phyloP scores from a whole-genome alignment of 2,797 vertebrate species.

The Acanthis flammea region DNA sequence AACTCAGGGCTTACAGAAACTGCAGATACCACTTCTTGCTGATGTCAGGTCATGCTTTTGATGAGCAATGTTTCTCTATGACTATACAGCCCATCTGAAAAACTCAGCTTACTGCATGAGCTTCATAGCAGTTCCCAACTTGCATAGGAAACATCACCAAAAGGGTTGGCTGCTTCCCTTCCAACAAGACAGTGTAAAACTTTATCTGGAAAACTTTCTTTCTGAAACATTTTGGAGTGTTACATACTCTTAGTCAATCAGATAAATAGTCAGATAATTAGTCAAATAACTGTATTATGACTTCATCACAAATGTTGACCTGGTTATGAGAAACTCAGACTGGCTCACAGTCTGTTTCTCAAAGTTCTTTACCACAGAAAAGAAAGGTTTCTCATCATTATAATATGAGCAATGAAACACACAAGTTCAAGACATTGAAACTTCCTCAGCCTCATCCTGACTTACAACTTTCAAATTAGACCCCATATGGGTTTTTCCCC shows the following conservation, averaged over 20 bases:
- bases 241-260: neutral
- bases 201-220: neutral
- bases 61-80: neutral
- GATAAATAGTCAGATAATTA: neutral
- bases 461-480: neutral
- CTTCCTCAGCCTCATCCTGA: neutral
- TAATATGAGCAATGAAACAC: neutral
- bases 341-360: neutral
- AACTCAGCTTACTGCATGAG: neutral
- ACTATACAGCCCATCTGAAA: neutral
- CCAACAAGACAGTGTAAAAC: neutral
- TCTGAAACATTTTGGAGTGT: neutral
- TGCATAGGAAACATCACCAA: neutral
- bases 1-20: neutral
- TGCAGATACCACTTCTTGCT: neutral
- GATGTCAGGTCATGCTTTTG: neutral
- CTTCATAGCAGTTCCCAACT: neutral
- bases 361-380: neutral
- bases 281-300: neutral
- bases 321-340: neutral
- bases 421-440: neutral
- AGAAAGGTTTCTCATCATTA: neutral
- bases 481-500: fast-evolving
- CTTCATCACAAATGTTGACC: neutral
- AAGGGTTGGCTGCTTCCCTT: neutral